These are phyloP conservation scores for Hemicentrotus pulcherrimus DNA, from an alignment of 35 echinoderm and acorn worm genomes.

Conservation along the genomic window DNA sequence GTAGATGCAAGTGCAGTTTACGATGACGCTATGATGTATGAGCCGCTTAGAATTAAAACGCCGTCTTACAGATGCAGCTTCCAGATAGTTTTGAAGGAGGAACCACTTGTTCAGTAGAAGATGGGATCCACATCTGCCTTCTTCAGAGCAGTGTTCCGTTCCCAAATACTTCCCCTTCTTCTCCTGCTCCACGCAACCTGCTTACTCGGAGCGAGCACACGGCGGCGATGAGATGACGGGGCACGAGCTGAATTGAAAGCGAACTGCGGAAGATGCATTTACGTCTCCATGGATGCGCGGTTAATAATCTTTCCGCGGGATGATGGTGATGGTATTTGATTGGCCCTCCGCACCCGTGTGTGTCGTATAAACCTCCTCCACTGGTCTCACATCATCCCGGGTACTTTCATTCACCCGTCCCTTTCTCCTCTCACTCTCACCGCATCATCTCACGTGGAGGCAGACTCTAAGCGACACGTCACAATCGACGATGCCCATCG, in stretches of 20 bases:
- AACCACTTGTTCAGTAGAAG: background rate
- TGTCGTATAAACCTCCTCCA: background rate
- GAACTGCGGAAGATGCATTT: slow-evolving; percentile 25
- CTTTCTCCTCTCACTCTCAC: background rate
- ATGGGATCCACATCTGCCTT: background rate
- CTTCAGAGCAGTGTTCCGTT: background rate
- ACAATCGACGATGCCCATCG: slow-evolving; percentile 1
- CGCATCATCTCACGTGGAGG: background rate
- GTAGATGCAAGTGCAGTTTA: too few species aligned
- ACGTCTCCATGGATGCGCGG: slow-evolving; percentile 29
- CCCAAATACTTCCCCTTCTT: background rate
- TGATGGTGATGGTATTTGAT: slow-evolving; percentile 20
- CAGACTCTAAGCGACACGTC: background rate
- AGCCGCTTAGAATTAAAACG: too few species aligned
- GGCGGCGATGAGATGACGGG: background rate
- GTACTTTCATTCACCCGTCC: background rate
- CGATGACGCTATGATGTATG: too few species aligned
- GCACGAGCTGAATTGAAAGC: background rate
- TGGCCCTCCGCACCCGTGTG: background rate
- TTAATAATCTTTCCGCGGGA: slow-evolving; percentile 35
- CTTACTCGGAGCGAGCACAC: background rate
- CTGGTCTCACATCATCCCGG: background rate
- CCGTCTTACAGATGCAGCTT: too few species aligned
- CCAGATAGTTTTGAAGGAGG: background rate
- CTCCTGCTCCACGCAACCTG: background rate